A percentile compares a stretch with the other conserved stretches of the same genome.
Evolutionary conservation across 2,888 invertebrate genomes (phyloP).

Genomic region (Anthrax anthrax): DNA sequence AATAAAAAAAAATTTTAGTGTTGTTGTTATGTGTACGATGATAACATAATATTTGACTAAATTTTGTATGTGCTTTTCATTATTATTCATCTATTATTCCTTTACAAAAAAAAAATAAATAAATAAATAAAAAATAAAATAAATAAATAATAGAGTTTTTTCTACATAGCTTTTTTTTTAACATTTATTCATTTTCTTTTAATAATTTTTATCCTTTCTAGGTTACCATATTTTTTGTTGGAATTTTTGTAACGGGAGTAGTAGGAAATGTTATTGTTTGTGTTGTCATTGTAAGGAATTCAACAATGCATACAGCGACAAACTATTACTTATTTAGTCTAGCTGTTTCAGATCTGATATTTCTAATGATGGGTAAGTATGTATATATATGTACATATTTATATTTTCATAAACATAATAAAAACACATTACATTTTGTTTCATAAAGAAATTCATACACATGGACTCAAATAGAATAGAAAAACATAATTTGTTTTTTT

Average conservation of each 20-base stretch:
- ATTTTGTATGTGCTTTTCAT: too few species aligned
- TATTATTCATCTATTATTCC: background rate
- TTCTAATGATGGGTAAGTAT: slow-evolving; percentile 65
- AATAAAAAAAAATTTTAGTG: too few species aligned
- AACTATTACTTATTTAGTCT: slow-evolving; percentile 85
- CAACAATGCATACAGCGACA: slow-evolving; percentile 76
- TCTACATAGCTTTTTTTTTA: background rate
- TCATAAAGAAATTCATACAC: too few species aligned
- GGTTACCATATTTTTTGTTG: slow-evolving; percentile 52
- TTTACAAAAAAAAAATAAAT: too few species aligned
- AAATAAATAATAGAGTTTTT: background rate
- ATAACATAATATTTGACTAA: too few species aligned
- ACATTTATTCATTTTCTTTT: slow-evolving; percentile 10
- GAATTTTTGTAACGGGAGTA: slow-evolving; percentile 70
- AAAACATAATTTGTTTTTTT: too few species aligned
- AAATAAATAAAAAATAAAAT: too few species aligned
- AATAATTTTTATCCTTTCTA: slow-evolving; percentile 21
- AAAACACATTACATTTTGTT: too few species aligned
- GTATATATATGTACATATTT: too few species aligned
- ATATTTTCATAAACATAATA: too few species aligned
- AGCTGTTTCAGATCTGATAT: slow-evolving; percentile 70
- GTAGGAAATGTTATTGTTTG: slow-evolving; percentile 75
- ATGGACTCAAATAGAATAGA: too few species aligned
- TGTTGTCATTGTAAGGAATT: slow-evolving; percentile 65
- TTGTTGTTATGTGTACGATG: too few species aligned